phyloP scores from a whole-genome alignment of 2,888 invertebrate genomes.

The Nasonovia ribisnigri region DNA sequence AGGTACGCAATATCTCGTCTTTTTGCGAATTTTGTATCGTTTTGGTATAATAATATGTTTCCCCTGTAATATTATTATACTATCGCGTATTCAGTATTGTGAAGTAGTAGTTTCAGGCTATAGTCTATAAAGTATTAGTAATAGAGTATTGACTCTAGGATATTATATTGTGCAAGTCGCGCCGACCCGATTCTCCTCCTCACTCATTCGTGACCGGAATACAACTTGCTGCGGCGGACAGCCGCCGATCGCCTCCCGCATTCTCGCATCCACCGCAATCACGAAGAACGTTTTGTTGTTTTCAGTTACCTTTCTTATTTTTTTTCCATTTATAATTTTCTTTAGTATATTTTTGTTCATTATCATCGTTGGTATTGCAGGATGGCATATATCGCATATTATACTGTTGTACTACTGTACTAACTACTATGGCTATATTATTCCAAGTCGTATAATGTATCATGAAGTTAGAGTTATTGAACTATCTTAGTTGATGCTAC shows the following conservation, averaged over 20 bases:
- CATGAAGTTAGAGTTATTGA: background rate
- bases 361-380: background rate
- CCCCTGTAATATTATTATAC: background rate
- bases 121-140: background rate
- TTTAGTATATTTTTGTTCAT: background rate
- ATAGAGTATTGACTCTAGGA: background rate
- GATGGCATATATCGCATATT: background rate
- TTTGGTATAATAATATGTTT: background rate
- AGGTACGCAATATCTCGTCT: background rate
- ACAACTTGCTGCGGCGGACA: background rate
- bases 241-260: background rate
- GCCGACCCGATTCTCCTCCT: background rate
- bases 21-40: background rate
- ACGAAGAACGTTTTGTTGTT: background rate
- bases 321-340: background rate
- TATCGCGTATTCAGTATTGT: background rate
- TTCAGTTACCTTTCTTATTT: background rate
- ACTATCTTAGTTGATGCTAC: background rate
- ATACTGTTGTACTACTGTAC: no score
- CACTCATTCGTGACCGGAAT: background rate
- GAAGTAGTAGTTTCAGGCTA: background rate
- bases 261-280: background rate
- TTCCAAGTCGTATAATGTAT: background rate
- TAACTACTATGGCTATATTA: background rate
- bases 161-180: background rate